phyloP scores from a whole-genome alignment of 2,888 invertebrate species.

The Dryococelus australis region DNA sequence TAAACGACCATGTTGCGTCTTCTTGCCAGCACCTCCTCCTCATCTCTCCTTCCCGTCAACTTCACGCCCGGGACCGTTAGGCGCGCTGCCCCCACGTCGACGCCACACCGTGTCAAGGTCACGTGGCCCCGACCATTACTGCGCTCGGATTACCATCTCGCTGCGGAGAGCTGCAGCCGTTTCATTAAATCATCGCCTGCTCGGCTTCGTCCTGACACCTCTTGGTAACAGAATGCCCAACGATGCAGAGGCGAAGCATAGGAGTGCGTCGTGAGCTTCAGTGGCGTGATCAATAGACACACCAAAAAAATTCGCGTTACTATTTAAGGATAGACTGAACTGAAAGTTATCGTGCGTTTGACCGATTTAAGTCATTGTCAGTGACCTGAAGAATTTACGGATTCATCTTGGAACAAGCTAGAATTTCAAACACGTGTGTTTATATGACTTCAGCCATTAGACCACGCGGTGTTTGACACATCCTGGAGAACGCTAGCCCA shows the following conservation, averaged over 20 bases:
- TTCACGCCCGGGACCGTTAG: background rate
- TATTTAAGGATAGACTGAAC: no score
- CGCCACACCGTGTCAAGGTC: slow-evolving; percentile 27
- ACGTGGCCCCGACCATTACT: background rate
- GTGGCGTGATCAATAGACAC: background rate
- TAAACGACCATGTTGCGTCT: no score
- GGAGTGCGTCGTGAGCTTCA: no score
- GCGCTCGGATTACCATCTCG: background rate
- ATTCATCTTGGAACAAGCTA: no score
- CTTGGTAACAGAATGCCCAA: background rate
- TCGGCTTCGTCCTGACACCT: background rate
- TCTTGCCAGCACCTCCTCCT: background rate
- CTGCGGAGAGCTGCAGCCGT: background rate
- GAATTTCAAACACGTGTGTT: no score
- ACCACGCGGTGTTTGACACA: no score
- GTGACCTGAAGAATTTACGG: no score
- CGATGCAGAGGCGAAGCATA: no score
- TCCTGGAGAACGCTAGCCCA: no score
- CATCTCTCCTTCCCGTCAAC: background rate
- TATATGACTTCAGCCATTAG: no score
- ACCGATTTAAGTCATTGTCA: no score
- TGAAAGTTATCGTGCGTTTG: no score
- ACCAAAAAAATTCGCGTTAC: background rate
- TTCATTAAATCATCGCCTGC: slow-evolving; percentile 7
- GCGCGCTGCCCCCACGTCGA: background rate